phyloP scores from a whole-genome alignment of 2,888 invertebrate species.

The Taphrorychus bicolor region DNA sequence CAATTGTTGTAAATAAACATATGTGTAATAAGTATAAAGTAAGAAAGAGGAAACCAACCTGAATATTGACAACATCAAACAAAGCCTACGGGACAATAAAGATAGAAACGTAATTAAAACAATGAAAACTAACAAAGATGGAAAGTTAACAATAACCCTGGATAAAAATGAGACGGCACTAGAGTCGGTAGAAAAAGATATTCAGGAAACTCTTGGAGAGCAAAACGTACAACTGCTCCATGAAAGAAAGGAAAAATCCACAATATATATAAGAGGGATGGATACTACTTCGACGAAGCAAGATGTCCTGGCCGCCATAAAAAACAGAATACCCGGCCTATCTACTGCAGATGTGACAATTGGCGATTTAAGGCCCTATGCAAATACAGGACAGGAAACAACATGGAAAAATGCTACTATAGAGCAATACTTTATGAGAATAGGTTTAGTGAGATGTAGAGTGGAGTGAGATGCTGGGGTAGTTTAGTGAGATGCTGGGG shows the following conservation, averaged over 20 bases:
- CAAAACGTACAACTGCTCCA: too few species aligned
- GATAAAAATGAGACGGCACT: background rate
- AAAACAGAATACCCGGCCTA: background rate
- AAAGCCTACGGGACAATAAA: background rate
- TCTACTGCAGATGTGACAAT: background rate
- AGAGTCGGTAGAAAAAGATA: background rate
- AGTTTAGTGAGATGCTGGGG: background rate
- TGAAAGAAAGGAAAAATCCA: background rate
- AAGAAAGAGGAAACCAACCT: background rate
- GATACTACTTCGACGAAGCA: background rate
- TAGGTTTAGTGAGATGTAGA: background rate
- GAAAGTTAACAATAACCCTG: background rate
- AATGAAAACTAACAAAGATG: background rate
- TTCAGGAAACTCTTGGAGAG: too few species aligned
- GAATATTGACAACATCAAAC: background rate
- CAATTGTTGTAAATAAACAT: conserved; percentile 1
- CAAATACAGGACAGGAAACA: background rate
- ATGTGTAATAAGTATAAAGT: too few species aligned
- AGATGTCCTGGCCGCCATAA: background rate
- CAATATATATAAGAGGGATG: conserved; percentile 2
- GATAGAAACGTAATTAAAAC: background rate
- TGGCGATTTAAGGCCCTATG: background rate
- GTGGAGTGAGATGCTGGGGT: background rate
- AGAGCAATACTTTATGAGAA: background rate
- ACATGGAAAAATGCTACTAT: background rate